Conservation (phyloP, 2,797 vertebrate genomes). For the Oreonectes daqikongensis region DNA sequence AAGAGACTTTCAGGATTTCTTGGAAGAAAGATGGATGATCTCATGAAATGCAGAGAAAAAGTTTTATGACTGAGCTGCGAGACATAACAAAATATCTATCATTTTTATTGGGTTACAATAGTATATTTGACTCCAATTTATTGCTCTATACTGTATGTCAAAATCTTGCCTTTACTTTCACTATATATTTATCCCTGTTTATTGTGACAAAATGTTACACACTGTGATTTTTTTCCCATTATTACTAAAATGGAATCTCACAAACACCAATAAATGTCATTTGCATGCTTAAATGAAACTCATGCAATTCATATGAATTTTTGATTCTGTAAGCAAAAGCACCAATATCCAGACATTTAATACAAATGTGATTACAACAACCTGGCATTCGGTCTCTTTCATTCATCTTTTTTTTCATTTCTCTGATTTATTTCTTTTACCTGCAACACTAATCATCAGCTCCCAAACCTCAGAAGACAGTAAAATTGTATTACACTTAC, state of each 20-base stretch:
- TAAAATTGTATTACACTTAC: slow-evolving; percentile 64
- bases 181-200: neutral
- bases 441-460: slow-evolving; percentile 55
- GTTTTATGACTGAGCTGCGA: slow-evolving; percentile 16
- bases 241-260: neutral
- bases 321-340: neutral
- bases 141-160: slow-evolving; percentile 7
- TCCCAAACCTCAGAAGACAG: slow-evolving; percentile 40
- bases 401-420: neutral
- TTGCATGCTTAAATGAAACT: neutral
- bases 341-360: slow-evolving; percentile 16
- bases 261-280: neutral
- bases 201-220: too few species aligned
- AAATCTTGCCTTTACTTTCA: neutral
- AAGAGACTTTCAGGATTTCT: neutral
- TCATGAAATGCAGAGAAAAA: slow-evolving; percentile 8
- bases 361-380: slow-evolving; percentile 47
- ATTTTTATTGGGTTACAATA: slow-evolving; percentile 10
- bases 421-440: slow-evolving; percentile 41
- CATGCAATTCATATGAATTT: neutral
- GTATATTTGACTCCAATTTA: neutral
- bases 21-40: slow-evolving; percentile 9
- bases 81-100: slow-evolving; percentile 16
- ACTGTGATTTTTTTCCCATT: too few species aligned
- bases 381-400: neutral